Evolutionary conservation across 2,113 vertebrate genomes (phyloP), one percentile per base, ranked within the genome.

Genomic region (Hepsetus odoe): DNA sequence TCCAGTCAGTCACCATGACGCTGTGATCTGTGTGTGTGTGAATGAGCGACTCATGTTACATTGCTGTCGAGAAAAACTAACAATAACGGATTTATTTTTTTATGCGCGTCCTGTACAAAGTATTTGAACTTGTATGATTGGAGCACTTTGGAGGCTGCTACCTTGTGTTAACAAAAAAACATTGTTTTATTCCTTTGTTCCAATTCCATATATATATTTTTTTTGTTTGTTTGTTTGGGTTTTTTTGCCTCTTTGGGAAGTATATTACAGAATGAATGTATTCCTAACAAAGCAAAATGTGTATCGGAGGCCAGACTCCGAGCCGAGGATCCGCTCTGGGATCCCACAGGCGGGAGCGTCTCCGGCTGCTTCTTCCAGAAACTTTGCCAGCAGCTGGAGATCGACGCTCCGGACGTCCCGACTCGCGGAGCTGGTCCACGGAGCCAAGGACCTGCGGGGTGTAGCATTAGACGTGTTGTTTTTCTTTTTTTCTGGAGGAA

Each of bases 141-240:
- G 83, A 86, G 85, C 80, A 86, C 83, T 87, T 86, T 85, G 59
- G 71, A 85, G 76, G 86, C 86, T 88, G 85, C 86, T 88, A 86
- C 80, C 70, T 82, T 64, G 66, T 71, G 62, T 74, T n/a, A n/a
- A n/a, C n/a, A n/a, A n/a, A n/a, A n/a, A 61, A 35, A 2, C 4
- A 12, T 72, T 62, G 51, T 74, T 44, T 7, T 26, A n/a, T 14
- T 72, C 49, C 49, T n/a, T 51, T 55, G 6, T 53, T 38, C 9
- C n/a, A n/a, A n/a, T n/a, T n/a, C n/a, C n/a, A n/a, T n/a, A n/a
- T n/a, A n/a, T n/a, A n/a, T n/a, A n/a, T n/a, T n/a, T n/a, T n/a
- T n/a, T n/a, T n/a, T n/a, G n/a, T n/a, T n/a, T n/a, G n/a, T 49
- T 20, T 20, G 18, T 11, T 66, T 79, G 24, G 62, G 66, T 46